Evolutionary conservation across 2,888 invertebrate species (phyloP).

Genomic region (Xestia xanthographa): DNA sequence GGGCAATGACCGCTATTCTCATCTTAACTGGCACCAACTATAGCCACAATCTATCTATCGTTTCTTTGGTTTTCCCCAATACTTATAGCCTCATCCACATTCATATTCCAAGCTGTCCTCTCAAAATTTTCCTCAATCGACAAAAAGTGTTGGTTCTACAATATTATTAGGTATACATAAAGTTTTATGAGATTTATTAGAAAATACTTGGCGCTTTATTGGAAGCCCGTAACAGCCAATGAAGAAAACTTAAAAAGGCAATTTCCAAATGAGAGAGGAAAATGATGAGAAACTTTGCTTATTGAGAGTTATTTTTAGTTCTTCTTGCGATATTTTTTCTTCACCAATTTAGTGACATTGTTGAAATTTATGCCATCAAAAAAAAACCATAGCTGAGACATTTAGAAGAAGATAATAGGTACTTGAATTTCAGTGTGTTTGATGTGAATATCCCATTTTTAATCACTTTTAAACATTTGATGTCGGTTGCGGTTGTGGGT

Average conservation of each 20-base stretch:
- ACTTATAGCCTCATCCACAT: neutral
- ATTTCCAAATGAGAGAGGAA: neutral
- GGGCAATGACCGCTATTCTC: too few relatives aligned
- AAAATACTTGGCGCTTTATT: conserved; percentile 7
- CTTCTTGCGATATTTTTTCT: neutral
- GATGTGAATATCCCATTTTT: neutral
- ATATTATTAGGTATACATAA: neutral
- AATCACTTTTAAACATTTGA: too few relatives aligned
- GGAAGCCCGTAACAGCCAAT: neutral
- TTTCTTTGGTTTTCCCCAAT: neutral
- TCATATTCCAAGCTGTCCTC: neutral
- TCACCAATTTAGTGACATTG: neutral
- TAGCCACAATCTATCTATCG: neutral
- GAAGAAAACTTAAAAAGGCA: conserved; percentile 5
- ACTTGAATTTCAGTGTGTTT: neutral
- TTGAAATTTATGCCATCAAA: too few relatives aligned
- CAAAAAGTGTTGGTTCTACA: neutral
- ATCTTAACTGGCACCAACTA: too few relatives aligned
- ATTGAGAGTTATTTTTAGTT: neutral
- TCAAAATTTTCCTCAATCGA: neutral
- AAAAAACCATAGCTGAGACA: too few relatives aligned
- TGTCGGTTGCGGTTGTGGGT: too few relatives aligned
- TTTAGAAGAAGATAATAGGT: too few relatives aligned
- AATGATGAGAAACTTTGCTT: neutral
- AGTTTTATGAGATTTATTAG: neutral